phyloP scores from a whole-genome alignment of 2,113 vertebrate species.

The Erinaceus europaeus region DNA sequence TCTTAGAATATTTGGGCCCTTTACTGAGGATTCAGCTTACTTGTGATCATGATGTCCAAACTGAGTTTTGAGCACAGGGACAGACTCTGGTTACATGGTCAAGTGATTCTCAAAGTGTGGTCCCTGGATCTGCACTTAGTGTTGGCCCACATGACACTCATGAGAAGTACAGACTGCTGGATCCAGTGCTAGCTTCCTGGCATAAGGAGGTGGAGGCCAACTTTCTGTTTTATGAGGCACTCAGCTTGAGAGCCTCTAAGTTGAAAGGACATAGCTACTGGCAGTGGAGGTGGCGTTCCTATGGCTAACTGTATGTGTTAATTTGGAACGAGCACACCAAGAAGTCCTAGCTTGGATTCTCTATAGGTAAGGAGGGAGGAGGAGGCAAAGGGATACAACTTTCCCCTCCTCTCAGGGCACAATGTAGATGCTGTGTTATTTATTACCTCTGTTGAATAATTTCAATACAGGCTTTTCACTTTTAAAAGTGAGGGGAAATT shows the following conservation, averaged over 20 bases:
- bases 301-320: not conserved
- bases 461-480: not conserved
- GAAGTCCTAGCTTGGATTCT: no score
- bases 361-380: not conserved
- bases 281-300: not conserved
- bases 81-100: rapidly evolving
- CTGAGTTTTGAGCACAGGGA: not conserved
- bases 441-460: not conserved
- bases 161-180: not conserved
- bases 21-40: not conserved
- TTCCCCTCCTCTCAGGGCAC: not conserved
- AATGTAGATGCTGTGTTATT: not conserved
- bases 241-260: not conserved
- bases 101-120: not conserved
- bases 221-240: not conserved
- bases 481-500: conserved; percentile 14
- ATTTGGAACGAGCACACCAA: no score
- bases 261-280: not conserved
- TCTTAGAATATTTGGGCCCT: not conserved
- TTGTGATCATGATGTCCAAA: not conserved
- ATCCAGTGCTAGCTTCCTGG: not conserved
- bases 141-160: not conserved
- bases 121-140: not conserved
- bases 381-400: not conserved
- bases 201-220: not conserved